phyloP scores from a whole-genome alignment of 2,888 invertebrate species.

The Sepiola atlantica region DNA sequence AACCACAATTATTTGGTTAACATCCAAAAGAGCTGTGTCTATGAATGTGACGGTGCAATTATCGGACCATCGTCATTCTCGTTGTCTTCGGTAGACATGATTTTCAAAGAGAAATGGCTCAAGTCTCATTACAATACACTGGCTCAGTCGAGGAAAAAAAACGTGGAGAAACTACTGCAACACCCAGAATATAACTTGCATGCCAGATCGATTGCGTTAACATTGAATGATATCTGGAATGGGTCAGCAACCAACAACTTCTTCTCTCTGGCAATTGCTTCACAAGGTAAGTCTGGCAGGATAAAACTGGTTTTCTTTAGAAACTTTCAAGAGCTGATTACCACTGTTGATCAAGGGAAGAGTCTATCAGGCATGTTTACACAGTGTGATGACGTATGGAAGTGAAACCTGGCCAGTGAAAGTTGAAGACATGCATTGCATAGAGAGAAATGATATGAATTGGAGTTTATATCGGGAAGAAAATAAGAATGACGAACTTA shows the following conservation, averaged over 20 bases:
- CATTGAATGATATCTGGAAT: slow-evolving; percentile 69
- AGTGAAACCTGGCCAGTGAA: too few relatives aligned
- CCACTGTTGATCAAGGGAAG: too few relatives aligned
- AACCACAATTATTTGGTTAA: slow-evolving; percentile 63
- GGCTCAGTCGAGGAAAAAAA: slow-evolving; percentile 56
- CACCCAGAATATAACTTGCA: slow-evolving; percentile 60
- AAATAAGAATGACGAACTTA: too few relatives aligned
- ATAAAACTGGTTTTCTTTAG: not conserved
- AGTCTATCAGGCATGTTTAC: not conserved
- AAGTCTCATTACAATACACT: slow-evolving; percentile 65
- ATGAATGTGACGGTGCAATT: slow-evolving; percentile 71
- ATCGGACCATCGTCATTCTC: slow-evolving; percentile 72
- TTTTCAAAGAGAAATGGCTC: slow-evolving; percentile 72
- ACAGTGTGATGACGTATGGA: not conserved
- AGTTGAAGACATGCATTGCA: too few relatives aligned
- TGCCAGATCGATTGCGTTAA: slow-evolving; percentile 63
- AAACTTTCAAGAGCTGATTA: not conserved
- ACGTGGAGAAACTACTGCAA: slow-evolving; percentile 56
- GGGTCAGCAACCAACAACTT: slow-evolving; percentile 69
- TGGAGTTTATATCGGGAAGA: too few relatives aligned
- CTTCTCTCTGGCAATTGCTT: slow-evolving; percentile 69
- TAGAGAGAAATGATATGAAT: not conserved
- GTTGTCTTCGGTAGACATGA: slow-evolving; percentile 66
- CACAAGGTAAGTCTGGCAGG: slow-evolving; percentile 63
- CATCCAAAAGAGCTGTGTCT: slow-evolving; percentile 63